Evolutionary conservation across 1,140 invertebrate genomes (phyloP).

Genomic region (Brachionus rubens): DNA sequence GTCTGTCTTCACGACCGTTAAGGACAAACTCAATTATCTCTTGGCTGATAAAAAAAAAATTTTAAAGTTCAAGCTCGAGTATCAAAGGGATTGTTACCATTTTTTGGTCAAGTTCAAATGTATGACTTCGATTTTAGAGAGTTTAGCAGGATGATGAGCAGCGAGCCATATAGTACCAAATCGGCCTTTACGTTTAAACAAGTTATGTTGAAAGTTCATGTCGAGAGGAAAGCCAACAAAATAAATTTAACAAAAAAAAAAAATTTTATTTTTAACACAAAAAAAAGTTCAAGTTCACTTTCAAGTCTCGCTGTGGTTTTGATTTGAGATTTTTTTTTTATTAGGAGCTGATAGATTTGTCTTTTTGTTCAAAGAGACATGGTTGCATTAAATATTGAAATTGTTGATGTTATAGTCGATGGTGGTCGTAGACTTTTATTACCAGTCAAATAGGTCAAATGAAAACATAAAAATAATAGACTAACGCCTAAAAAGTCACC

Average conservation of each 20-base stretch:
- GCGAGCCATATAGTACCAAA: constrained; percentile 35
- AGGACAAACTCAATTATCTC: constrained; percentile 28
- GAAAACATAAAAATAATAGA: constrained; percentile 33
- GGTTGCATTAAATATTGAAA: no score
- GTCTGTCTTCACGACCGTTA: not conserved
- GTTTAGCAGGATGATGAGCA: constrained; percentile 24
- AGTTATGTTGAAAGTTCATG: constrained; percentile 21
- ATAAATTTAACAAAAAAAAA: no score
- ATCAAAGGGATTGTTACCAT: no score
- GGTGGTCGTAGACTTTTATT: not conserved
- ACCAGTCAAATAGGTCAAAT: constrained; percentile 24
- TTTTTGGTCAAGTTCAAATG: not conserved
- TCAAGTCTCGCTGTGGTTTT: no score
- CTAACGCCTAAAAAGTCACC: constrained; percentile 85
- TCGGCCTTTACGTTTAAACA: not conserved
- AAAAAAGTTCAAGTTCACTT: no score
- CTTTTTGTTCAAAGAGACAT: no score
- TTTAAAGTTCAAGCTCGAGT: no score
- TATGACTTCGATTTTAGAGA: constrained; percentile 12
- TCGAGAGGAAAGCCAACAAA: no score
- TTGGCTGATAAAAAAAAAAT: no score
- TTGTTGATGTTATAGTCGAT: not conserved
- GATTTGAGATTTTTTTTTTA: no score
- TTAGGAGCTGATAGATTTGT: no score
- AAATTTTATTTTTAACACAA: no score